These are phyloP conservation scores for Myiothlypis coronata DNA, from an alignment of 2,797 vertebrate genomes.

Conservation along the genomic window DNA sequence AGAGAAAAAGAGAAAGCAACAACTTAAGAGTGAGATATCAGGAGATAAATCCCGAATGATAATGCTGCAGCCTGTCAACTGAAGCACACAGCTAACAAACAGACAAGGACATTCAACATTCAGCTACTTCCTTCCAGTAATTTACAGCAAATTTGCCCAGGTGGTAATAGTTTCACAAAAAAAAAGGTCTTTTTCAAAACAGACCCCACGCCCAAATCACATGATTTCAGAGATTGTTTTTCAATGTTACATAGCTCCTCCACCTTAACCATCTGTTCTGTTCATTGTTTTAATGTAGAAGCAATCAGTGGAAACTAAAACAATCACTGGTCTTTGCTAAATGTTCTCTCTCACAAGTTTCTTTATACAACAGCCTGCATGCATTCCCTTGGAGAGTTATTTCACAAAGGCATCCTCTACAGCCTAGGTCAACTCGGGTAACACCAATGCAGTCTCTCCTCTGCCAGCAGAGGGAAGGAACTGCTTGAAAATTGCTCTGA, in stretches of 20 bases:
- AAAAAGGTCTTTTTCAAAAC: neutral
- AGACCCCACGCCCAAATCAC: neutral
- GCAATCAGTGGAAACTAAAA: neutral
- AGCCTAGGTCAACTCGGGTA: neutral
- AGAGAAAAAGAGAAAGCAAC: neutral
- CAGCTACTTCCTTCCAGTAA: neutral
- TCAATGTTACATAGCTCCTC: neutral
- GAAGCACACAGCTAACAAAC: neutral
- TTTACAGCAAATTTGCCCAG: neutral
- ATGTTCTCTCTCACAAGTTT: neutral
- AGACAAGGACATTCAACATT: neutral
- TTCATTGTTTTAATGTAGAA: neutral
- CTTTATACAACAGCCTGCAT: neutral
- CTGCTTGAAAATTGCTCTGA: neutral
- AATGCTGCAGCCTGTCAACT: neutral
- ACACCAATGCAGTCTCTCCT: neutral
- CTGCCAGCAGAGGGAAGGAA: neutral
- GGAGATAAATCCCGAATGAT: neutral
- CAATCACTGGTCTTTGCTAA: neutral
- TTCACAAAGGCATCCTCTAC: neutral
- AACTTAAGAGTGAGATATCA: neutral
- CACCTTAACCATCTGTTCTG: neutral
- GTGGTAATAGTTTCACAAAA: neutral
- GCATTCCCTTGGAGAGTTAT: neutral
- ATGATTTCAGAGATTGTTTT: neutral